Base-by-base conservation (phyloP, 1,140 invertebrate species). In the Trichogramma pretiosum region DNA sequence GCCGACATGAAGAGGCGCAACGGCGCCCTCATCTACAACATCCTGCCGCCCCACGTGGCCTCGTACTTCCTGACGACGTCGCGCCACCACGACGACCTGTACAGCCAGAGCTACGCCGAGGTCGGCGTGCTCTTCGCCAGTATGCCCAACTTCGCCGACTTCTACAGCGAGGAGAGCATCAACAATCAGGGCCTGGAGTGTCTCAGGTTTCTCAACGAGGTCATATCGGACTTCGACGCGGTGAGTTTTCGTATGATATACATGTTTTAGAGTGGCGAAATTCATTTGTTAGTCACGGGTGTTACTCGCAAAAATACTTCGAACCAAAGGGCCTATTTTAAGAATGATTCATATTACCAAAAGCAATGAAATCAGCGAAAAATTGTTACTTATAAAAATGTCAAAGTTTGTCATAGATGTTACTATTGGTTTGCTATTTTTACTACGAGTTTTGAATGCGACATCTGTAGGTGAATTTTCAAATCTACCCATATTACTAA, bases 121-220 rank as follows among this genome's bases (percentile, higher is more conserved):
- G 89, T 93, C 17, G 91, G 90, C 24, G 89, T 95, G 7, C 72
- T 95, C 3, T 95, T 95, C 65, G 90, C 91, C 23, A 92, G 89
- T 35, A 95, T 95, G 89, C 91, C 91, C 28, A 93, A 93, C 68
- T 95, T 93, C 68, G 55, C 75, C 80, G 91, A 94, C 73, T 95
- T 95, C 63, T 95, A 95, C 66, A 91, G 88, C 23, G 91, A 95
- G 74, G 91, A 95, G 63, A 87, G 85, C 14, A 91, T 95, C 13
- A 94, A 97, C 65, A 95, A 95, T 71, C 91, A 94, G 76, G 93
- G 93, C 22, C 77, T 96, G 48, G 91, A 96, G 70, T 97, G 93
- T 73, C 77, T 96, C 46, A 79, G 93, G 55, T 95, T 98, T 67
- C 77, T 98, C 14, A 97, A 98, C 67, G 94, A 98, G 81, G 93